Conservation (phyloP, 2,888 invertebrate species). For the Heliothis peltigera region DNA sequence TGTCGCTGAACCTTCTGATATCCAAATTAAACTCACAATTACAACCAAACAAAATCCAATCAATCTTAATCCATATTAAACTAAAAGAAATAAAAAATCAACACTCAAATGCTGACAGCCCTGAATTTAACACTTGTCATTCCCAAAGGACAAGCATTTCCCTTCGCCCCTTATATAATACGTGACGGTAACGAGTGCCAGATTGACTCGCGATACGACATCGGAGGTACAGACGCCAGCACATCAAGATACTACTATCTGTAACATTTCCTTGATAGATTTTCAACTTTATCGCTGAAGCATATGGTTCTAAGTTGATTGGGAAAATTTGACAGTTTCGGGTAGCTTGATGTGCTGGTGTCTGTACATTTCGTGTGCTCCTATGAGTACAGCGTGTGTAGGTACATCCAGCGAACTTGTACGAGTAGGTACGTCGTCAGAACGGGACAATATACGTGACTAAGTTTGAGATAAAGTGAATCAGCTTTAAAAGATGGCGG, state of each 20-base stretch:
- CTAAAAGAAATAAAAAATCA: neutral
- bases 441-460: conserved; percentile 6
- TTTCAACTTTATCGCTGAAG: no score
- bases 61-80: neutral
- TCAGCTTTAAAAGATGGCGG: neutral
- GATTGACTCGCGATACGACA: conserved; percentile 30
- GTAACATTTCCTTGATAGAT: no score
- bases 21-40: neutral
- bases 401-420: conserved; percentile 7
- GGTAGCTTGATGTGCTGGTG: no score
- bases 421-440: neutral
- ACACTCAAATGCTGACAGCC: conserved; percentile 6
- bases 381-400: conserved; percentile 1
- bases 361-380: conserved; percentile 7
- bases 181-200: conserved; percentile 27
- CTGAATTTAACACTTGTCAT: conserved; percentile 11
- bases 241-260: no score
- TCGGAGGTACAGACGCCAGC: no score
- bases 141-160: conserved; percentile 28
- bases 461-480: neutral
- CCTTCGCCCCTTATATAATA: conserved; percentile 25
- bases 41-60: neutral
- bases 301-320: no score
- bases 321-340: no score
- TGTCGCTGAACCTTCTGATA: neutral